These are phyloP conservation scores for Hypsibius dujardini DNA, from an alignment of 1,140 invertebrate species.

Conservation along the genomic window DNA sequence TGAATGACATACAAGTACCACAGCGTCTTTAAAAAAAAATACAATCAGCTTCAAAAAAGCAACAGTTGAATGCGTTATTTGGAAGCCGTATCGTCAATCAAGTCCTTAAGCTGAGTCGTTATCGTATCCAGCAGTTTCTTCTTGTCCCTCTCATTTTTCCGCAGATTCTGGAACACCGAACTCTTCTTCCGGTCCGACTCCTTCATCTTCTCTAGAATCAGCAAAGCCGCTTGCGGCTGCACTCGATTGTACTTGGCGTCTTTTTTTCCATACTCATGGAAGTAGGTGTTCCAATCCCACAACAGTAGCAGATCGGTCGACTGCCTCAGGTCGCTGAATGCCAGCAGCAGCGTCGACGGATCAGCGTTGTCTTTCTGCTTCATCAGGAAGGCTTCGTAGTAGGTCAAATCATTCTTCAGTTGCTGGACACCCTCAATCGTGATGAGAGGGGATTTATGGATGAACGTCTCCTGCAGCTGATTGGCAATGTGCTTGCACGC, in stretches of 20 bases:
- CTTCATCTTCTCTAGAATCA: constrained; percentile 80
- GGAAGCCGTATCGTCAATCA: constrained; percentile 31
- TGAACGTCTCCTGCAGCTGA: constrained; percentile 40
- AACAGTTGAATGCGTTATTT: too few relatives aligned
- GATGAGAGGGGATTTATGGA: neutral
- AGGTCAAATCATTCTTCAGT: constrained; percentile 1
- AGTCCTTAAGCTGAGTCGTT: constrained; percentile 69
- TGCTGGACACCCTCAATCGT: constrained; percentile 4
- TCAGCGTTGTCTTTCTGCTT: constrained; percentile 26
- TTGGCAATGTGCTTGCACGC: constrained; percentile 76
- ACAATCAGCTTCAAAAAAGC: too few relatives aligned
- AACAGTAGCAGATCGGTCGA: constrained; percentile 78
- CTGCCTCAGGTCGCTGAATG: constrained; percentile 77
- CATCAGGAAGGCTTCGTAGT: neutral
- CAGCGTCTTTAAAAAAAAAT: too few relatives aligned
- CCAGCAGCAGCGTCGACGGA: constrained; percentile 47
- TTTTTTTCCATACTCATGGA: constrained; percentile 83
- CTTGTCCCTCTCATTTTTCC: constrained; percentile 84
- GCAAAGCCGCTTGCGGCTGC: constrained; percentile 67
- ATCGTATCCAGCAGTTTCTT: constrained; percentile 89
- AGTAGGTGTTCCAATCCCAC: constrained; percentile 94
- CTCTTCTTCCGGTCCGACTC: constrained; percentile 74
- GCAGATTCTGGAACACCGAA: constrained; percentile 77
- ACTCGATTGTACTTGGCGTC: constrained; percentile 81
- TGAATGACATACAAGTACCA: too few relatives aligned